Evolutionary conservation across 2,888 invertebrate genomes (phyloP).

Genomic region (Standfussiana lucernea): DNA sequence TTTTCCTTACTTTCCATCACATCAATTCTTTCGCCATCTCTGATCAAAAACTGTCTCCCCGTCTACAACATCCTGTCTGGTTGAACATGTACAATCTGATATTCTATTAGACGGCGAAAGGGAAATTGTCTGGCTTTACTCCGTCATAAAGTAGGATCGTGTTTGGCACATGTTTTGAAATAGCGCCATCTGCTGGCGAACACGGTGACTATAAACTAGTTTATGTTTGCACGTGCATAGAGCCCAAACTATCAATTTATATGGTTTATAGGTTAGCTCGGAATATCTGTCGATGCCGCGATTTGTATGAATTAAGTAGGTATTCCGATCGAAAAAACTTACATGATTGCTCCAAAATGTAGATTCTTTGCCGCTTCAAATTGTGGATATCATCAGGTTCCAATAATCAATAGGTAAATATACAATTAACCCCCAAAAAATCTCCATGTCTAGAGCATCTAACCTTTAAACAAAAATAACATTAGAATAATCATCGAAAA

Average conservation of each 20-base stretch:
- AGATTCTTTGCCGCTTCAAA: not conserved
- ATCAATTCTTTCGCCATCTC: not conserved
- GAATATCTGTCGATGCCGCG: conserved; percentile 4
- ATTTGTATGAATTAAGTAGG: conserved; percentile 7
- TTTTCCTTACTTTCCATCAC: not conserved
- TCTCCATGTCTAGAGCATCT: not conserved
- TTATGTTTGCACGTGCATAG: conserved; percentile 41
- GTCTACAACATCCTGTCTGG: conserved; percentile 15
- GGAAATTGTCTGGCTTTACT: conserved; percentile 65
- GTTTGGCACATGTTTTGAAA: conserved; percentile 55
- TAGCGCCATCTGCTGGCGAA: conserved; percentile 49
- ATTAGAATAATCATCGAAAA: not conserved
- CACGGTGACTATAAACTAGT: conserved; percentile 43
- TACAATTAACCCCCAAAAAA: not conserved
- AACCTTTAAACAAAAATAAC: not conserved
- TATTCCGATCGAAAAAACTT: not conserved
- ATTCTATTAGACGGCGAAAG: conserved; percentile 48
- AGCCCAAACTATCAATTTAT: conserved; percentile 28
- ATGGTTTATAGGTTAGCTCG: not conserved
- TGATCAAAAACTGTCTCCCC: not conserved
- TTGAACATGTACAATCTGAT: conserved; percentile 43
- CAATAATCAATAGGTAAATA: not conserved
- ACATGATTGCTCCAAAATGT: not conserved
- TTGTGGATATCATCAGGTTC: not conserved
- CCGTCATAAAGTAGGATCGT: conserved; percentile 49